phyloP scores from a whole-genome alignment of 2,113 vertebrate genomes.

The Podilymbus podiceps region DNA sequence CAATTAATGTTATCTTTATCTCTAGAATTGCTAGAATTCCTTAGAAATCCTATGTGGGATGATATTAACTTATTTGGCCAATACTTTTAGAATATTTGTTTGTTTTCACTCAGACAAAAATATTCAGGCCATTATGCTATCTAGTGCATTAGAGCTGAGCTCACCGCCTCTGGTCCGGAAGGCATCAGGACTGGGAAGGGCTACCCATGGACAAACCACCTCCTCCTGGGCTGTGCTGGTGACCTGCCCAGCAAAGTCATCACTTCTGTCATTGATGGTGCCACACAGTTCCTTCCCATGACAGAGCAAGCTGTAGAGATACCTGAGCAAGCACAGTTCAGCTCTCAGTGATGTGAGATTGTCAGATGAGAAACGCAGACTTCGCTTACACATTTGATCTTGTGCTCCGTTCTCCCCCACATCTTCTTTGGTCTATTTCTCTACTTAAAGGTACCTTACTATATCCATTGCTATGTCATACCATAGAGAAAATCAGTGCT shows the following conservation, averaged over 20 bases:
- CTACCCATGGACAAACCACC: not conserved
- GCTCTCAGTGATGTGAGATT: not conserved
- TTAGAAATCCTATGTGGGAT: not conserved
- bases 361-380: not conserved
- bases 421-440: not conserved
- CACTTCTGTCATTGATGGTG: not conserved
- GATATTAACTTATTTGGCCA: not conserved
- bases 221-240: not conserved
- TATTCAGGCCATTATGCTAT: not conserved
- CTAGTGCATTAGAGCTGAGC: not conserved
- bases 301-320: not conserved
- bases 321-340: not conserved
- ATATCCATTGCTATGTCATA: not conserved
- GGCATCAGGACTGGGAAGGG: not conserved
- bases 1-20: constrained; percentile 11
- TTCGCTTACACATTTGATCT: not conserved
- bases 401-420: not conserved
- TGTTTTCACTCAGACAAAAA: not conserved
- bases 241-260: not conserved
- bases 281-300: not conserved
- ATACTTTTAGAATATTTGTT: not conserved
- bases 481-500: not conserved
- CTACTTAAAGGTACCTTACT: not conserved
- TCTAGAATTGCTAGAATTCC: constrained; percentile 16
- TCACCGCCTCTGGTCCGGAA: not conserved